Base-by-base conservation (phyloP, 2,797 vertebrate genomes). In the Octomys mimax region DNA sequence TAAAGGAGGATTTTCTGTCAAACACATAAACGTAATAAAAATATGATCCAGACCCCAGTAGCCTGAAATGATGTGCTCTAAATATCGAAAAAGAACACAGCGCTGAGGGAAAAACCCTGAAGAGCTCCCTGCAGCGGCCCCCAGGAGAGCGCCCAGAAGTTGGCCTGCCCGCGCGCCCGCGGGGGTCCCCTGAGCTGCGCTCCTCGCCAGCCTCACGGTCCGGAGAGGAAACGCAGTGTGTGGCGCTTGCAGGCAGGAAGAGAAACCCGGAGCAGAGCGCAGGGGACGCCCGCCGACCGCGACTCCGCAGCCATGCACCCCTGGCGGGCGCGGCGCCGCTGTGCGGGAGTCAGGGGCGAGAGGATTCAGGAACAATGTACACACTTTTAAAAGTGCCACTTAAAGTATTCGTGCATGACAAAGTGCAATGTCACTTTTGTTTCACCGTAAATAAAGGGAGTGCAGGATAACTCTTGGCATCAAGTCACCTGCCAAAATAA, bases 401-500 rank as follows among this genome's bases (percentile, higher is more conserved):
- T 98, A 96, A 96, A 96, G 89, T 39, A 96, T 96, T 98, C 96
- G 97, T 98, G 97, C 96, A 92, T 97, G 98, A 98, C 97, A 97
- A 98, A 98, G 95, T 98, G 82, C 97, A 97, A 96, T 97, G 98
- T 98, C 97, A 97, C 94, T 98, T 98, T 96, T 97, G 97, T 98
- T 98, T 98, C 97, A 98, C 98, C 97, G 95, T 98, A 98, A 98
- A 98, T 98, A 98, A 98, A 98, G 96, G 75, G 96, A 95, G 93
- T 61, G 2, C 80, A 91, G 98, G 96, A 97, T 97, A 97, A 97
- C 97, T 98, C 92, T 97, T 98, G 96, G 96, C 96, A 92, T 86
- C 90, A 96, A 95, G 93, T 98, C 96, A 96, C 93, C 96, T 99
- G 98, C 96, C 96, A 98, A 94, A 94, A 88, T 89, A 94, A 97